phyloP scores from a whole-genome alignment of 2,888 invertebrate genomes.

The Mystacides longicornis region DNA sequence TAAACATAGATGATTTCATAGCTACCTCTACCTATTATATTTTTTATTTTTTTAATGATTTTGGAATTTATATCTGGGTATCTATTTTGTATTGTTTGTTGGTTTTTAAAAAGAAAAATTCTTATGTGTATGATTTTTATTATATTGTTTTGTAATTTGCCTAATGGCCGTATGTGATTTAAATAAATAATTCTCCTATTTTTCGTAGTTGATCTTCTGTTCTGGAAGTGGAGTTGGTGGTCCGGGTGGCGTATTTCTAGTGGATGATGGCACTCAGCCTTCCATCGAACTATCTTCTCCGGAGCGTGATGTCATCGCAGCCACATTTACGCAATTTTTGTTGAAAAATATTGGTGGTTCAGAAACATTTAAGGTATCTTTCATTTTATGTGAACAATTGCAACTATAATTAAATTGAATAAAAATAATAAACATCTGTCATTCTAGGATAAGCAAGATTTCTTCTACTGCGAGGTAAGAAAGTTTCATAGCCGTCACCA shows the following conservation, averaged over 20 bases:
- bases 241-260: constrained; percentile 60
- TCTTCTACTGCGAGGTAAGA: constrained; percentile 75
- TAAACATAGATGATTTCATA: no score
- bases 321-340: constrained; percentile 85
- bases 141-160: not conserved
- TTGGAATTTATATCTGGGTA: no score
- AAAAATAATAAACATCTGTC: not conserved
- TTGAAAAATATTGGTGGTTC: constrained; percentile 92
- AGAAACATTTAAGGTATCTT: constrained; percentile 73
- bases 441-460: constrained; percentile 61
- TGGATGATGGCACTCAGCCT: constrained; percentile 89
- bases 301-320: constrained; percentile 85
- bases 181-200: not conserved
- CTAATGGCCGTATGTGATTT: no score
- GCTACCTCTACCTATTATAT: no score
- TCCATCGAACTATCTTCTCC: constrained; percentile 74
- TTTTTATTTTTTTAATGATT: no score
- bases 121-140: no score
- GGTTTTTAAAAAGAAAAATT: no score
- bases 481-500: constrained; percentile 81
- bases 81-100: no score
- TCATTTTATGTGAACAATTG: not conserved
- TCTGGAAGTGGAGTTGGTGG: constrained; percentile 31
- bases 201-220: constrained; percentile 25
- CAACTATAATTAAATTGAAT: not conserved